Evolutionary conservation across 1,140 invertebrate genomes (phyloP).

Genomic region (Polypedilum pembai): DNA sequence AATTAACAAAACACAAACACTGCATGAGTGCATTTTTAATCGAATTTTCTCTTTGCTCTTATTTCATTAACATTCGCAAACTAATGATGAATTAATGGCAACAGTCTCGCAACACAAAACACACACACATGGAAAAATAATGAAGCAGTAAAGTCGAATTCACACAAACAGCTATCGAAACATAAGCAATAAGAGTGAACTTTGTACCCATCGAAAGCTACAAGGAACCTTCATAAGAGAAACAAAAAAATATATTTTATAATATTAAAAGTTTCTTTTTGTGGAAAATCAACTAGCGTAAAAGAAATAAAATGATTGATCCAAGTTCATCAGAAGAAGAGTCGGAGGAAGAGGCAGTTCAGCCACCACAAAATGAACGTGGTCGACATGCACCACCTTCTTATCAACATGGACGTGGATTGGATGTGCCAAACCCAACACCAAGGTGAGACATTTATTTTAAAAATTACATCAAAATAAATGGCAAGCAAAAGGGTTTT

Average conservation of each 20-base stretch:
- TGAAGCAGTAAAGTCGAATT: not conserved
- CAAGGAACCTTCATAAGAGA: not conserved
- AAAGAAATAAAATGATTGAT: constrained; percentile 64
- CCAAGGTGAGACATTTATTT: constrained; percentile 30
- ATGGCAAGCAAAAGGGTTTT: no score
- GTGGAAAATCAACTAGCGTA: not conserved
- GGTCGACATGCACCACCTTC: constrained; percentile 32
- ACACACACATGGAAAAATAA: not conserved
- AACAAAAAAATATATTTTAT: not conserved
- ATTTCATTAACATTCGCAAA: no score
- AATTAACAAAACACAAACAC: not conserved
- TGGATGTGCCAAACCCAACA: constrained; percentile 46
- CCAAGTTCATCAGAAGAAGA: constrained; percentile 84
- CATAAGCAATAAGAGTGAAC: not conserved
- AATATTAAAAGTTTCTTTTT: not conserved
- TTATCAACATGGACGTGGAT: constrained; percentile 37
- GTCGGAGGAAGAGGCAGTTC: constrained; percentile 71
- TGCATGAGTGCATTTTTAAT: no score
- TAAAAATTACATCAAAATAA: no score
- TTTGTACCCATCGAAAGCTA: no score
- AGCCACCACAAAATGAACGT: constrained; percentile 40
- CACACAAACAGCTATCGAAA: not conserved
- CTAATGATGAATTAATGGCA: no score
- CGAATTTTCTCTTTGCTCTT: no score
- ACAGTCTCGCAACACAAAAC: not conserved